These are phyloP conservation scores for Diarsia brunnea DNA, from an alignment of 2,888 invertebrate species.

Conservation along the genomic window DNA sequence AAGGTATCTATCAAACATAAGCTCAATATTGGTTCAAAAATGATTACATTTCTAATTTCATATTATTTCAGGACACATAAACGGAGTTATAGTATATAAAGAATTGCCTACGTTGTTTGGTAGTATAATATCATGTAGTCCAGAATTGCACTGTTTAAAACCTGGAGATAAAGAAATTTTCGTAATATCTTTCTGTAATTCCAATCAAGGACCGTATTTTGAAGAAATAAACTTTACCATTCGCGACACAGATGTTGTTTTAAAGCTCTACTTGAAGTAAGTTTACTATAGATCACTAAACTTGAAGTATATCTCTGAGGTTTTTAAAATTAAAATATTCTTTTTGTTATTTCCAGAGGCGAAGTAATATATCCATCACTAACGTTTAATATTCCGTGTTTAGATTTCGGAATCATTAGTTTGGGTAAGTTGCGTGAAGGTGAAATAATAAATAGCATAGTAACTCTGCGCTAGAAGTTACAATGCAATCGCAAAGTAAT, in stretches of 20 bases:
- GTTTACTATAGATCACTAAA: slow-evolving; percentile 51
- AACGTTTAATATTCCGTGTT: slow-evolving; percentile 86
- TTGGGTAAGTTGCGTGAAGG: slow-evolving; percentile 82
- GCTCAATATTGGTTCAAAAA: not conserved
- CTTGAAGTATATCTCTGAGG: not conserved
- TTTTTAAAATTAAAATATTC: not conserved
- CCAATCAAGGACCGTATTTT: slow-evolving; percentile 91
- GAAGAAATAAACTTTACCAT: slow-evolving; percentile 91
- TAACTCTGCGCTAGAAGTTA: not conserved
- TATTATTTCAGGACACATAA: slow-evolving; percentile 89
- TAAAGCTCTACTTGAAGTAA: slow-evolving; percentile 91
- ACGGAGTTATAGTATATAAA: slow-evolving; percentile 89
- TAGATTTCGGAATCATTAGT: slow-evolving; percentile 91
- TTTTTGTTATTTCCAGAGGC: slow-evolving; percentile 84
- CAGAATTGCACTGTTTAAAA: slow-evolving; percentile 83
- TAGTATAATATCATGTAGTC: slow-evolving; percentile 89
- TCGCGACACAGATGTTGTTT: slow-evolving; percentile 90
- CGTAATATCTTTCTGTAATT: slow-evolving; percentile 90
- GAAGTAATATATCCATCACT: slow-evolving; percentile 91
- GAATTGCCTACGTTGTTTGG: slow-evolving; percentile 89
- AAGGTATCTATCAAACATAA: slow-evolving; percentile 80
- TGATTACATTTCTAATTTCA: not conserved
- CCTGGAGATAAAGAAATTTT: slow-evolving; percentile 89
- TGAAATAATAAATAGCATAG: not conserved
- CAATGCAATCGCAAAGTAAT: not conserved